These are phyloP conservation scores for Syngnathus scovelli DNA, from an alignment of 2,113 vertebrate species.

Conservation along the genomic window DNA sequence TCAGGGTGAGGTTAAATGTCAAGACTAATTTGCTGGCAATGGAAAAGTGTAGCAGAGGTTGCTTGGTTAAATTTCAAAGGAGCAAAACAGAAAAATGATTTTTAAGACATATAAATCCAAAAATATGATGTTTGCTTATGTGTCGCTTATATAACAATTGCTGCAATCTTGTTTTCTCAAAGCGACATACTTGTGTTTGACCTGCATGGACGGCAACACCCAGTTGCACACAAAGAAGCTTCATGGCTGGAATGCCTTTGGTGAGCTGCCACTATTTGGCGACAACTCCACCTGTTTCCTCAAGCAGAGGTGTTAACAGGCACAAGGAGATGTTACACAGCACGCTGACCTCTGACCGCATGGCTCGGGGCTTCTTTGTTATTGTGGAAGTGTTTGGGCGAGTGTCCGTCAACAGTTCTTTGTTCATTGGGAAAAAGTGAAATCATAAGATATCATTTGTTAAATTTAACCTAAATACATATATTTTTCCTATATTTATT, in stretches of 20 bases:
- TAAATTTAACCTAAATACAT: too few relatives aligned
- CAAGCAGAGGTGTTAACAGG: conserved; percentile 4
- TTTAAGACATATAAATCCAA: not conserved
- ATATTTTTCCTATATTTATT: too few relatives aligned
- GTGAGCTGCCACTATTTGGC: conserved; percentile 32
- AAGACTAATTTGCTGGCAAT: conserved; percentile 21
- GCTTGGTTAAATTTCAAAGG: not conserved
- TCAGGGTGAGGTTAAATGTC: conserved; percentile 15
- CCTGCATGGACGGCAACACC: conserved; percentile 20
- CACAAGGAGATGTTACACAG: not conserved
- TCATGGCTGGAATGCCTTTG: conserved; percentile 49
- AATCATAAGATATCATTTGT: too few relatives aligned
- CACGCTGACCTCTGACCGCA: not conserved
- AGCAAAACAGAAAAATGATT: not conserved
- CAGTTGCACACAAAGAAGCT: conserved; percentile 35
- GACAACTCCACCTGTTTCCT: conserved; percentile 36
- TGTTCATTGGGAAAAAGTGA: too few relatives aligned
- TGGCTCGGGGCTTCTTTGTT: not conserved
- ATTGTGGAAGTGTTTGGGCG: not conserved
- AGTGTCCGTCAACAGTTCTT: conserved; percentile 1
- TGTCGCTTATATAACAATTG: not conserved
- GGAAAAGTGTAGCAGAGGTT: conserved; percentile 4
- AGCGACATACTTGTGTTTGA: not conserved
- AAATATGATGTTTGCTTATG: conserved; percentile 4
- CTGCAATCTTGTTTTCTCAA: not conserved